These are phyloP conservation scores for Hippasteria phrygiana DNA, from an alignment of 53 echinoderm and acorn worm genomes.

Conservation along the genomic window DNA sequence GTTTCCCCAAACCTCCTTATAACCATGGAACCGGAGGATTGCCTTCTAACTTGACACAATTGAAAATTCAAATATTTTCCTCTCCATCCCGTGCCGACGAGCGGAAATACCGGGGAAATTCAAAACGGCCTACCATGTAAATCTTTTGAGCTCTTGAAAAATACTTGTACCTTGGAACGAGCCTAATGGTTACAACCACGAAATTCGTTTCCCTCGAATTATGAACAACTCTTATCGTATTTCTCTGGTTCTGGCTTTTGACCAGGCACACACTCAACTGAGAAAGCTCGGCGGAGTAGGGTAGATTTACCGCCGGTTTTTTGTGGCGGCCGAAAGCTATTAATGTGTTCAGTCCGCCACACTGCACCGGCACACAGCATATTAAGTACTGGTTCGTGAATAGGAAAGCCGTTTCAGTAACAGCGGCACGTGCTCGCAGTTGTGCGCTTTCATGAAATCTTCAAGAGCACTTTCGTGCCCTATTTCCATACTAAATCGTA, in stretches of 20 bases:
- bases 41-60: background rate
- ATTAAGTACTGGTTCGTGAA: constrained; percentile 16
- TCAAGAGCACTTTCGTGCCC: constrained; percentile 22
- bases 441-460: background rate
- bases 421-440: constrained; percentile 12
- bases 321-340: constrained; percentile 12
- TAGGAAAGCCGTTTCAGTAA: background rate
- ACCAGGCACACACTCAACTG: background rate
- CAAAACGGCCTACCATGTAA: background rate
- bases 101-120: constrained; percentile 18
- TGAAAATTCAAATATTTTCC: background rate
- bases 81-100: background rate
- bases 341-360: constrained; percentile 6
- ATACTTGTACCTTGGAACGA: constrained; percentile 24
- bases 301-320: constrained; percentile 8
- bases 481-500: constrained; percentile 7
- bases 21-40: background rate
- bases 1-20: no score
- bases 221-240: background rate
- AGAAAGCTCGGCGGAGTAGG: background rate
- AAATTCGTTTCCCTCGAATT: background rate
- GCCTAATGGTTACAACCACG: background rate
- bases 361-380: background rate
- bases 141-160: background rate
- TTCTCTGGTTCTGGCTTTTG: background rate